Conservation (phyloP, 2,113 vertebrate species). For the Artemisiospiza belli region DNA sequence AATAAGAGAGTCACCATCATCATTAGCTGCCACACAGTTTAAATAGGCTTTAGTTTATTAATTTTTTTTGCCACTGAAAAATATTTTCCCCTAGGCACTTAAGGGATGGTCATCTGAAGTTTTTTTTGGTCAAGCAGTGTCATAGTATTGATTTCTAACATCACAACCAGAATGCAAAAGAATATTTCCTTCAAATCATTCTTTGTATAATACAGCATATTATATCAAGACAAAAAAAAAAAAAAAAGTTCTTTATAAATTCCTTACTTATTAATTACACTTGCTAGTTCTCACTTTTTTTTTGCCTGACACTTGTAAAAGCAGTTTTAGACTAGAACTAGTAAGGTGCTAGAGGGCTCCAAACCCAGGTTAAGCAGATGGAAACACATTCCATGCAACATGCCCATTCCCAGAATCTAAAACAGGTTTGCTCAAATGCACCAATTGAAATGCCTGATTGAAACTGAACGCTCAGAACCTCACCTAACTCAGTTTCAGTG, state of each 20-base stretch:
- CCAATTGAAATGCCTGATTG: neutral
- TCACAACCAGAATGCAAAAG: neutral
- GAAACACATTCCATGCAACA: neutral
- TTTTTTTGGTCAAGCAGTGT: neutral
- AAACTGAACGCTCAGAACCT: neutral
- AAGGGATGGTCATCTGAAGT: neutral
- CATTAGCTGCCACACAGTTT: neutral
- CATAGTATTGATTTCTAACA: neutral
- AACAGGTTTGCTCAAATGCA: neutral
- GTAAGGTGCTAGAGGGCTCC: neutral
- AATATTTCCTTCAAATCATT: neutral
- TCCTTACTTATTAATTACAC: neutral
- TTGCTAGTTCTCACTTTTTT: neutral
- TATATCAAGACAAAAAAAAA: neutral
- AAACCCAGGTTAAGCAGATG: neutral
- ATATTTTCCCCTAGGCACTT: neutral
- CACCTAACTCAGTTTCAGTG: neutral
- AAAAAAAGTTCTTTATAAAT: neutral
- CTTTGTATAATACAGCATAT: neutral
- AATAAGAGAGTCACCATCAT: neutral
- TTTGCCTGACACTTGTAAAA: neutral
- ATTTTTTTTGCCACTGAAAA: neutral
- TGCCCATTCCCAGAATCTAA: neutral
- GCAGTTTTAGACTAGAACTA: neutral
- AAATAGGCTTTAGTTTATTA: neutral